Conservation (phyloP, 2,888 invertebrate genomes). For the Ochropacha duplaris region DNA sequence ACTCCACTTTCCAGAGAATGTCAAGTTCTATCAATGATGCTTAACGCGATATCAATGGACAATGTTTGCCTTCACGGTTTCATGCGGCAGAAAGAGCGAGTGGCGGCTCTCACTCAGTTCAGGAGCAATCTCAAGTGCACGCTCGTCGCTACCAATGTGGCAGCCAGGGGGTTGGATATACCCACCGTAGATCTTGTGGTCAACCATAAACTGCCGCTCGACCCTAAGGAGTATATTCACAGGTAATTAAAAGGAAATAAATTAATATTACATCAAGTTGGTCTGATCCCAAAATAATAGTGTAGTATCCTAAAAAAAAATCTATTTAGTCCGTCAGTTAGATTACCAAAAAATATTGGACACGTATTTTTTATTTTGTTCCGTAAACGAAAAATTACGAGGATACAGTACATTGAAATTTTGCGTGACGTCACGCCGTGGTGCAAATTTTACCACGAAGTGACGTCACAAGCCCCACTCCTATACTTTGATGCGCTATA, state of each 20-base stretch:
- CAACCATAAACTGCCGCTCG: slow-evolving; percentile 96
- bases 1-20: slow-evolving; percentile 86
- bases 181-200: slow-evolving; percentile 97
- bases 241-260: slow-evolving; percentile 48
- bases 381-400: too few species aligned
- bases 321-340: too few species aligned
- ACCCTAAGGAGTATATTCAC: slow-evolving; percentile 97
- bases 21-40: slow-evolving; percentile 94
- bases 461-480: too few species aligned
- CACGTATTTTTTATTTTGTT: too few species aligned
- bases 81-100: slow-evolving; percentile 93
- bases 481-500: too few species aligned
- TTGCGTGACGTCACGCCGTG: too few species aligned
- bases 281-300: too few species aligned
- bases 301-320: too few species aligned
- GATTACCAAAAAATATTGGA: too few species aligned
- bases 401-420: too few species aligned
- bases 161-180: slow-evolving; percentile 97
- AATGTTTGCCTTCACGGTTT: slow-evolving; percentile 97
- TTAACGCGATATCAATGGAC: slow-evolving; percentile 93
- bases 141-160: slow-evolving; percentile 98
- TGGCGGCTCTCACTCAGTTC: slow-evolving; percentile 93
- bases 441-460: too few species aligned
- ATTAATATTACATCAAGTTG: too few species aligned
- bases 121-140: slow-evolving; percentile 94